Evolutionary conservation across 2,888 invertebrate genomes (phyloP).

Genomic region (Prostheceraeus crozeri): DNA sequence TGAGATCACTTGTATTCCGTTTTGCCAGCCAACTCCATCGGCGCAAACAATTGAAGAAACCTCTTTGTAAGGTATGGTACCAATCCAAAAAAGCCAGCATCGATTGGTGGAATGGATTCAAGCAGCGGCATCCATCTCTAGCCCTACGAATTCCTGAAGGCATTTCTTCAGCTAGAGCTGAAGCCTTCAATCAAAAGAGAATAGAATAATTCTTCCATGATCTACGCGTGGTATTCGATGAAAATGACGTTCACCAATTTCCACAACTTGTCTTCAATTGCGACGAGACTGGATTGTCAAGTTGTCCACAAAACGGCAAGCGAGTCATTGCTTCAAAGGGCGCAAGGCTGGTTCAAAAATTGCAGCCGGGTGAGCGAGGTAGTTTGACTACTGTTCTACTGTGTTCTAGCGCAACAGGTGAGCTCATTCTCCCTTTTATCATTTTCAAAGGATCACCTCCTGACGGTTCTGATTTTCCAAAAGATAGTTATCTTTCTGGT

Average conservation of each 20-base stretch:
- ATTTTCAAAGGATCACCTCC: slow-evolving; percentile 17
- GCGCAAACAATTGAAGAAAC: neutral
- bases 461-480: slow-evolving; percentile 1
- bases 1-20: neutral
- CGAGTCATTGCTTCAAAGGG: slow-evolving; percentile 20
- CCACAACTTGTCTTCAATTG: slow-evolving; percentile 16
- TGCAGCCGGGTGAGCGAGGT: slow-evolving; percentile 18
- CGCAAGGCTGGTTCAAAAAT: slow-evolving; percentile 15
- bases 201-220: neutral
- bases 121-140: neutral
- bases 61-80: slow-evolving; percentile 4
- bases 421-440: neutral
- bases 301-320: neutral
- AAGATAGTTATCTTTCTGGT: neutral
- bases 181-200: neutral
- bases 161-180: neutral
- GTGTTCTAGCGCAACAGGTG: neutral
- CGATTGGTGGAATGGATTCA: slow-evolving; percentile 1
- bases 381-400: slow-evolving; percentile 11
- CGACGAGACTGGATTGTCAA: slow-evolving; percentile 1
- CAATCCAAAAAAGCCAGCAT: slow-evolving; percentile 8
- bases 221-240: slow-evolving; percentile 2
- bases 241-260: no score
- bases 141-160: slow-evolving; percentile 1
- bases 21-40: slow-evolving; percentile 14